Evolutionary conservation across 2,888 invertebrate genomes (phyloP).

Genomic region (Oscheius onirici): DNA sequence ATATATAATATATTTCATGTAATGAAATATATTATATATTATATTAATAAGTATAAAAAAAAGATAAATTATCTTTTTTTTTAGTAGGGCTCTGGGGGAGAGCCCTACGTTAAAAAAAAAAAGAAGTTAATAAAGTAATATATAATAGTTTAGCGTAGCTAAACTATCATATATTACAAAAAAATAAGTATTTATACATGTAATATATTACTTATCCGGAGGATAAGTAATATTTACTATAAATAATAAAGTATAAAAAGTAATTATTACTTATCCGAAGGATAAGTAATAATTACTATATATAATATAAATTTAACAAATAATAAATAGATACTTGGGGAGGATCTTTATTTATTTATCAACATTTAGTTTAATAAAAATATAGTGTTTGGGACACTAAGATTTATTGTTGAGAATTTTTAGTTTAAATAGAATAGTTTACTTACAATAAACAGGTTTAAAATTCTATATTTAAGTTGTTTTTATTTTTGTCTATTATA

Average conservation of each 20-base stretch:
- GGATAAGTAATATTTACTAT: constrained; percentile 32
- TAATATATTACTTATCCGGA: constrained; percentile 2
- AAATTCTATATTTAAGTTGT: constrained; percentile 53
- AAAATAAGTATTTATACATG: constrained; percentile 14
- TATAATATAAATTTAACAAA: constrained; percentile 6
- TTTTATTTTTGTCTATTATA: constrained; percentile 48
- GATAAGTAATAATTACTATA: constrained; percentile 21
- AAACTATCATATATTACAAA: constrained; percentile 11
- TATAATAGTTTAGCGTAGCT: constrained; percentile 1
- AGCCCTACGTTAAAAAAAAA: background rate
- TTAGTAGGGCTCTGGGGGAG: background rate
- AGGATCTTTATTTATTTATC: constrained; percentile 12
- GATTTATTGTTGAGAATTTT: constrained; percentile 54
- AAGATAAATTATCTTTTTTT: background rate
- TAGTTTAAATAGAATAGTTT: constrained; percentile 61
- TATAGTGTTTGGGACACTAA: constrained; percentile 59
- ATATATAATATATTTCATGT: too few species aligned
- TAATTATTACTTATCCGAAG: too few species aligned
- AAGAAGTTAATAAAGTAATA: background rate
- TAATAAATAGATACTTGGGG: background rate
- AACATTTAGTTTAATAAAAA: constrained; percentile 59
- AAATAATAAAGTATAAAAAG: too few species aligned
- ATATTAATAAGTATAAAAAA: background rate
- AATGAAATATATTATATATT: constrained; percentile 20
- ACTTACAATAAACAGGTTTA: constrained; percentile 61